These are phyloP conservation scores for Adelosebastes latens DNA, from an alignment of 2,797 vertebrate genomes.

Conservation along the genomic window DNA sequence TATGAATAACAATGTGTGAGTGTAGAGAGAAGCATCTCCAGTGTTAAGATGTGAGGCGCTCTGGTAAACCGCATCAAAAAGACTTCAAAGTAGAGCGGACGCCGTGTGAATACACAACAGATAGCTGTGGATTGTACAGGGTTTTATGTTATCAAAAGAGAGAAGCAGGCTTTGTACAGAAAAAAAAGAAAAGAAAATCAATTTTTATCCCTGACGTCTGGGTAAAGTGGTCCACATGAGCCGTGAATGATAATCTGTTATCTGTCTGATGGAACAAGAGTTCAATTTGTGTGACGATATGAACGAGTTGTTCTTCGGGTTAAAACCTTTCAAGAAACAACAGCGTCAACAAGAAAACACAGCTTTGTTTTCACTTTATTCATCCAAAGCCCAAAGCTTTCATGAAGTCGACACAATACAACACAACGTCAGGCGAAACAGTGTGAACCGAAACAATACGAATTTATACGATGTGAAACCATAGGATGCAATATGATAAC, in stretches of 20 bases:
- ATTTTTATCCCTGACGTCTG: slow-evolving; percentile 26
- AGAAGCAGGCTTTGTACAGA: slow-evolving; percentile 29
- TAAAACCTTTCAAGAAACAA: slow-evolving; percentile 16
- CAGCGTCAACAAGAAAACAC: neutral
- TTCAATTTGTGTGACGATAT: slow-evolving; percentile 12
- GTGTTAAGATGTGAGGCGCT: slow-evolving; percentile 18
- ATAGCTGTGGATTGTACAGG: slow-evolving; percentile 36
- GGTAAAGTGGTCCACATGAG: slow-evolving; percentile 40
- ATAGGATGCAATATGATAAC: neutral
- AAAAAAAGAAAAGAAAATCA: neutral
- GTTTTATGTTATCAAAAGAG: slow-evolving; percentile 41
- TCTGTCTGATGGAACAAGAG: slow-evolving; percentile 10
- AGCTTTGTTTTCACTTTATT: neutral
- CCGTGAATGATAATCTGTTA: slow-evolving; percentile 36
- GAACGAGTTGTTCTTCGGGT: slow-evolving; percentile 10
- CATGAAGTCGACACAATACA: neutral
- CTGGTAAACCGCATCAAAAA: slow-evolving; percentile 49
- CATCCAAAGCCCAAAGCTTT: neutral
- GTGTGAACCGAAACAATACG: neutral
- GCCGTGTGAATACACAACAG: slow-evolving; percentile 55
- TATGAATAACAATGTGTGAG: slow-evolving; percentile 39
- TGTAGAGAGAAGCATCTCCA: slow-evolving; percentile 8
- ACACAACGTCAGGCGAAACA: neutral
- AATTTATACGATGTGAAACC: neutral
- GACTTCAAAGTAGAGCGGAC: slow-evolving; percentile 51